A percentile compares a stretch with the other conserved stretches of the same genome.
phyloP scores from a whole-genome alignment of 2,113 vertebrate genomes.

The Motacilla tschutschensis region DNA sequence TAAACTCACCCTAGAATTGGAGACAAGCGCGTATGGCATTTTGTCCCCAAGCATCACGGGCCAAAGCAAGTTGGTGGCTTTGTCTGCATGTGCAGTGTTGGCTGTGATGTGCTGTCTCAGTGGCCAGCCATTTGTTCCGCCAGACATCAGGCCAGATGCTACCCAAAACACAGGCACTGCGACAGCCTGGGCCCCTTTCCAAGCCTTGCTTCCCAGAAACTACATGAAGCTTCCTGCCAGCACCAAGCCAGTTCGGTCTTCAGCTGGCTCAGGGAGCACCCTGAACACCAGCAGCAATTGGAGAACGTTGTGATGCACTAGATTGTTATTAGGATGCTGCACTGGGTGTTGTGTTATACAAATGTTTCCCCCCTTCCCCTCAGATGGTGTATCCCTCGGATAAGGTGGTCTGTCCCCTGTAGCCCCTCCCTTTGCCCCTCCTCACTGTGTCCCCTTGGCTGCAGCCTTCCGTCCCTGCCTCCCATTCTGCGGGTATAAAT shows the following conservation, averaged over 20 bases:
- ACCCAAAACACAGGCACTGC: background rate
- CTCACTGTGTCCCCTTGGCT: too few species aligned
- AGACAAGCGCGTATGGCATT: fast-evolving
- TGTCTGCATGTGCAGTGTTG: background rate
- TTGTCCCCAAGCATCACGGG: background rate
- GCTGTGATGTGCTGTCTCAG: background rate
- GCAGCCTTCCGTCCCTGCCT: too few species aligned
- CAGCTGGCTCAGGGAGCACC: background rate
- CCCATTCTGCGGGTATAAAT: too few species aligned
- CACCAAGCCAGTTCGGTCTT: background rate
- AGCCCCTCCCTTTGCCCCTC: too few species aligned
- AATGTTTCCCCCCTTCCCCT: too few species aligned
- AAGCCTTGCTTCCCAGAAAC: background rate
- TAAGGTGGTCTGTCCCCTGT: too few species aligned
- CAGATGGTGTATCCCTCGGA: too few species aligned
- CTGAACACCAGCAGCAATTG: background rate
- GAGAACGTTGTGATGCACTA: too few species aligned
- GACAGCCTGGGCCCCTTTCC: background rate
- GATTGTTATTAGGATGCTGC: too few species aligned
- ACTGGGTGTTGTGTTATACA: too few species aligned
- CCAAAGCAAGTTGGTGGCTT: background rate
- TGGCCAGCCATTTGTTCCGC: background rate
- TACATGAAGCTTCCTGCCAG: background rate
- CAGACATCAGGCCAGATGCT: background rate
- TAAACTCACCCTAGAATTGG: background rate